Conservation (phyloP, 2,113 vertebrate genomes). For the Anser cygnoides region DNA sequence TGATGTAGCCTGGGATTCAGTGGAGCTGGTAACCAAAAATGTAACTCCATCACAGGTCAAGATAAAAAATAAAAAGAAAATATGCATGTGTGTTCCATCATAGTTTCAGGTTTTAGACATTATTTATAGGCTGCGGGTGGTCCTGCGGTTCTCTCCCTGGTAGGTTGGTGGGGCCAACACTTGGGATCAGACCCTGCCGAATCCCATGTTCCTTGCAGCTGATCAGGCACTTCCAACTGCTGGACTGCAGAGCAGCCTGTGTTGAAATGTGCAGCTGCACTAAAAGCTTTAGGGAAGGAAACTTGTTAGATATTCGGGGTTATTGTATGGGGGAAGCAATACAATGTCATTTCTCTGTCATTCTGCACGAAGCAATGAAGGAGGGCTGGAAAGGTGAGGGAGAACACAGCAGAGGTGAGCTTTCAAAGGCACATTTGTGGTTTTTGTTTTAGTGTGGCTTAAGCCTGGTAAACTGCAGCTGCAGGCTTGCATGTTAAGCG, state of each 20-base stretch:
- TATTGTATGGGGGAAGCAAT: neutral
- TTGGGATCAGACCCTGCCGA: neutral
- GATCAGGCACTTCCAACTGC: neutral
- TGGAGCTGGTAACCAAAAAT: slow-evolving; percentile 4
- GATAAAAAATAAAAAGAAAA: neutral
- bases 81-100: neutral
- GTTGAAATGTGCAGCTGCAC: neutral
- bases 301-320: fast-evolving
- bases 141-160: neutral
- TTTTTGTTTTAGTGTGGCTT: neutral
- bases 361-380: neutral
- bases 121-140: neutral
- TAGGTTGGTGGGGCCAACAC: neutral
- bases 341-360: neutral
- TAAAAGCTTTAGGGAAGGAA: neutral
- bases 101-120: neutral
- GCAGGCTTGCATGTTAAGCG: neutral
- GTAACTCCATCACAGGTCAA: neutral
- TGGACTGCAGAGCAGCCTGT: neutral
- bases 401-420: neutral
- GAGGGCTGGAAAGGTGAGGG: neutral
- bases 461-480: neutral
- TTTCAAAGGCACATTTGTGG: neutral
- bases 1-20: slow-evolving; percentile 38
- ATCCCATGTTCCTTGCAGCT: neutral